These are phyloP conservation scores for Ceratina australensis DNA, from an alignment of 1,140 invertebrate species.

Conservation along the genomic window DNA sequence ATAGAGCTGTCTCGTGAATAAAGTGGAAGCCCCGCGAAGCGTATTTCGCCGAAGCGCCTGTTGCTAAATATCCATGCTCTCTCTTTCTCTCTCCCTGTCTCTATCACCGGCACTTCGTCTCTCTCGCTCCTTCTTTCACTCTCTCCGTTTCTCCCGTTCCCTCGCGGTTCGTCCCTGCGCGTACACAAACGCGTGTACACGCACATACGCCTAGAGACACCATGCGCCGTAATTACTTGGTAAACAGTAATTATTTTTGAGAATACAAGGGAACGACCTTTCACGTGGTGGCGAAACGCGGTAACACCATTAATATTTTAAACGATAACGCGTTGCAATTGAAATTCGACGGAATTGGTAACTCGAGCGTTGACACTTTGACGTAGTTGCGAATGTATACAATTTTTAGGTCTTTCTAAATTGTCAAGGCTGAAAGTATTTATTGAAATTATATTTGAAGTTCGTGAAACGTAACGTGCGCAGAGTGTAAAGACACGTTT, in stretches of 20 bases:
- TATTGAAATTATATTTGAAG: not conserved
- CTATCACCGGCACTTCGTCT: constrained; percentile 14
- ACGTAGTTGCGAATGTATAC: too few relatives aligned
- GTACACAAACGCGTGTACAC: not conserved
- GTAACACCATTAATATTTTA: constrained; percentile 49
- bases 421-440: too few relatives aligned
- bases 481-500: too few relatives aligned
- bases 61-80: constrained; percentile 62
- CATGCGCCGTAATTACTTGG: constrained; percentile 55
- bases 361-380: not conserved
- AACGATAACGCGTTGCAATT: constrained; percentile 38
- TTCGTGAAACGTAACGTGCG: not conserved
- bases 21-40: constrained; percentile 63
- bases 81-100: constrained; percentile 35
- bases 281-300: constrained; percentile 39
- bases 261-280: constrained; percentile 45
- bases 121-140: not conserved
- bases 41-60: constrained; percentile 67
- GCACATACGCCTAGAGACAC: not conserved
- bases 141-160: too few relatives aligned
- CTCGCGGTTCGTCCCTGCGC: too few relatives aligned
- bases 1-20: constrained; percentile 67
- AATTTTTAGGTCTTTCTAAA: not conserved
- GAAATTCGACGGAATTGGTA: constrained; percentile 5
- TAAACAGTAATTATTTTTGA: constrained; percentile 66